phyloP scores from a whole-genome alignment of 2,113 vertebrate species.

The Lampris incognitus region DNA sequence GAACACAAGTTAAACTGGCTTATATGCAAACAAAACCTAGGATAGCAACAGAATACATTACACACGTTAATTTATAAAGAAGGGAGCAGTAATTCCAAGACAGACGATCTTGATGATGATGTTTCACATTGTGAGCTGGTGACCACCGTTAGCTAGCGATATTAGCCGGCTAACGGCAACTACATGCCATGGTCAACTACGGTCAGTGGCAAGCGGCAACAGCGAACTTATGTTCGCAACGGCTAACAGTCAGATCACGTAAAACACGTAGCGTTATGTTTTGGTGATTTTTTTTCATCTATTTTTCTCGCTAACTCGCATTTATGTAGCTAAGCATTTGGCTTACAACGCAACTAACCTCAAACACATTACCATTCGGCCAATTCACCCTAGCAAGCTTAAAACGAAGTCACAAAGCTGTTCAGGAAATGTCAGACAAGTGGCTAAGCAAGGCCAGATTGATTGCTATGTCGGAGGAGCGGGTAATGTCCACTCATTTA shows the following conservation, averaged over 20 bases:
- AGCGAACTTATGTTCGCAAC: too few species aligned
- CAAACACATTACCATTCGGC: not conserved
- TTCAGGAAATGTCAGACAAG: not conserved
- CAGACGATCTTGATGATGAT: not conserved
- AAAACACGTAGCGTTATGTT: too few species aligned
- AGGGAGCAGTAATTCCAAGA: too few species aligned
- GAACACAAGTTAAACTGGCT: too few species aligned
- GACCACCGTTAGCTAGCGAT: not conserved
- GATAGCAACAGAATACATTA: too few species aligned
- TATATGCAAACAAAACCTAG: too few species aligned
- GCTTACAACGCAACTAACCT: not conserved
- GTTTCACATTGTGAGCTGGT: too few species aligned
- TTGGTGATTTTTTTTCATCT: not conserved
- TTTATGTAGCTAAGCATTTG: not conserved
- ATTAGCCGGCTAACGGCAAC: not conserved
- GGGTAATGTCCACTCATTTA: constrained; percentile 29
- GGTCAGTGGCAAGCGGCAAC: too few species aligned
- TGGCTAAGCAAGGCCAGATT: not conserved
- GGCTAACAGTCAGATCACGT: too few species aligned
- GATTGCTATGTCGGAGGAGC: not conserved
- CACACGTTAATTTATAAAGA: too few species aligned
- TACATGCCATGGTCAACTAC: too few species aligned
- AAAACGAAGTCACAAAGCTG: not conserved
- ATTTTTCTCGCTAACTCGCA: not conserved
- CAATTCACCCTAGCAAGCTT: not conserved